phyloP scores from a whole-genome alignment of 2,113 vertebrate species.

The Mystacornis crossleyi region DNA sequence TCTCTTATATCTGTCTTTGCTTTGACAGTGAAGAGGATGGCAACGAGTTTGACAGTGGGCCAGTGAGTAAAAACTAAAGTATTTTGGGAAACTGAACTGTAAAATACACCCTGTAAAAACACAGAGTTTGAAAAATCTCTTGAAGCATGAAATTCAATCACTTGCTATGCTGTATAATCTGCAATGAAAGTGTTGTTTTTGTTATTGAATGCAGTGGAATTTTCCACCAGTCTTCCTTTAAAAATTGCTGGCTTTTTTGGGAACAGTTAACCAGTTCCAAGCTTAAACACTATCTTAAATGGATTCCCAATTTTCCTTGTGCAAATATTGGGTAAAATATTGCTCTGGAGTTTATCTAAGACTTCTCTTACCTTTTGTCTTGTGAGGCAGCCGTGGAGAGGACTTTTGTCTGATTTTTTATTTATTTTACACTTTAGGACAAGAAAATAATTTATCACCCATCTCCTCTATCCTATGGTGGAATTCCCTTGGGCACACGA shows the following conservation, averaged over 20 bases:
- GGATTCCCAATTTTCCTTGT: neutral
- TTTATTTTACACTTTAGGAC: neutral
- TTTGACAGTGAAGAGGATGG: fast-evolving
- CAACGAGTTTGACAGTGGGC: fast-evolving
- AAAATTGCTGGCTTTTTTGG: fast-evolving
- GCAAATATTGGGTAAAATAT: neutral
- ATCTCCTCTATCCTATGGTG: neutral
- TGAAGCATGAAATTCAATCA: neutral
- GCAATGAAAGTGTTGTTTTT: neutral
- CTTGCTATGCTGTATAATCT: neutral
- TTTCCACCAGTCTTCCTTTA: neutral
- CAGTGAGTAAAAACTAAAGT: neutral
- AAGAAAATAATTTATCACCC: neutral
- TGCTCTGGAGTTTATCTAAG: neutral
- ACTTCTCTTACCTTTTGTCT: neutral
- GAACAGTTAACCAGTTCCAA: neutral
- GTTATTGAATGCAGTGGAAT: neutral
- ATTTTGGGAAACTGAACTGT: neutral
- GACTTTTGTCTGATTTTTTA: neutral
- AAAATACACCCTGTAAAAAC: neutral
- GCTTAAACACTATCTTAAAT: neutral
- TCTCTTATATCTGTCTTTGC: neutral
- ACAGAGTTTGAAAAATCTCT: neutral
- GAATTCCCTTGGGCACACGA: neutral
- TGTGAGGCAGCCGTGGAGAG: neutral